Conservation (phyloP, 2,113 vertebrate genomes). For the Colaptes auratus region DNA sequence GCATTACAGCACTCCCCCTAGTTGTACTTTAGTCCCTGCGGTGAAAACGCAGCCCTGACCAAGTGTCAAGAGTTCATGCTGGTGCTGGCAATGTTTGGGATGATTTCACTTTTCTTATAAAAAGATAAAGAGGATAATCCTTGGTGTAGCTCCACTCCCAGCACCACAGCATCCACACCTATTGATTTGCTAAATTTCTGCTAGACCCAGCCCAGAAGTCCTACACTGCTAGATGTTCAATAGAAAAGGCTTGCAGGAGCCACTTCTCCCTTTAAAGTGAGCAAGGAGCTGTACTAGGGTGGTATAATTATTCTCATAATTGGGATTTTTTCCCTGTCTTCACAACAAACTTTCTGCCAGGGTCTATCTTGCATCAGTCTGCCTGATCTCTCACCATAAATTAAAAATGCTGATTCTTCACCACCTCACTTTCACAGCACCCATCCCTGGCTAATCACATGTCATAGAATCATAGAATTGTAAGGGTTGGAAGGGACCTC, state of each 20-base stretch:
- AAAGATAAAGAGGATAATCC: neutral
- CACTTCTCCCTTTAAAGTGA: neutral
- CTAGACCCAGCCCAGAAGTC: neutral
- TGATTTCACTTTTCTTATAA: neutral
- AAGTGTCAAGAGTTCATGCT: neutral
- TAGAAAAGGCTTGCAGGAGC: neutral
- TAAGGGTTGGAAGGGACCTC: too few relatives aligned
- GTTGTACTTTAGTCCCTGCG: neutral
- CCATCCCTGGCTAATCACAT: neutral
- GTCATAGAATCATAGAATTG: neutral
- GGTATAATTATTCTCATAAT: neutral
- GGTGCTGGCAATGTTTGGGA: neutral
- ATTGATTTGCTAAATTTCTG: neutral
- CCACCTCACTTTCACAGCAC: neutral
- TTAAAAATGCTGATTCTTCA: neutral
- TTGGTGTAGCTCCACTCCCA: neutral
- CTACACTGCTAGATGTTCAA: accelerated
- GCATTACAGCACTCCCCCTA: neutral
- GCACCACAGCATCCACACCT: neutral
- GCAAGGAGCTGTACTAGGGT: neutral
- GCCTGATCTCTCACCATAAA: neutral
- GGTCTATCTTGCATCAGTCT: neutral
- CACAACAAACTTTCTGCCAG: neutral
- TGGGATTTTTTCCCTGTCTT: neutral
- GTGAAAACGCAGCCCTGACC: neutral